These are phyloP conservation scores for Gymnodraco acuticeps DNA, from an alignment of 2,797 vertebrate species.

Conservation along the genomic window DNA sequence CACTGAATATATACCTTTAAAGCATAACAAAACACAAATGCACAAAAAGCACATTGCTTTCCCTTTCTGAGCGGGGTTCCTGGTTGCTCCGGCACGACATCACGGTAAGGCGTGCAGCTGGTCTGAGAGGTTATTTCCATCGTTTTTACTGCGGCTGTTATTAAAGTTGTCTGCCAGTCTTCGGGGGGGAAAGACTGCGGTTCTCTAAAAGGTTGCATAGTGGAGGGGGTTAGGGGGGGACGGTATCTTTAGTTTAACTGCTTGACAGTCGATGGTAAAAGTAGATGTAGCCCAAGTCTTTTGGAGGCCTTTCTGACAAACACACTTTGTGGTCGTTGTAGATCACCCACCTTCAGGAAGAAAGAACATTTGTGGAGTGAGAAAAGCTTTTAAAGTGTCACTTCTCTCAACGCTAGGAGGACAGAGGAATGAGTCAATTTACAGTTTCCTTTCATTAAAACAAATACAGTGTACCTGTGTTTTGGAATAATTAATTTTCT, in stretches of 20 bases:
- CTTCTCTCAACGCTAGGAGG: background rate
- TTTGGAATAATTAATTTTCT: conserved; percentile 21
- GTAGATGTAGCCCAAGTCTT: conserved; percentile 98
- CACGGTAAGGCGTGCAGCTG: conserved; percentile 65
- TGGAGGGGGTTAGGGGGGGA: background rate
- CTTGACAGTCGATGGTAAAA: conserved; percentile 95
- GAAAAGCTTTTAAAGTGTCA: conserved; percentile 7
- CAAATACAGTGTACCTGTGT: background rate
- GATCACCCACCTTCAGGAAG: conserved; percentile 93
- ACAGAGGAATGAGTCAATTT: conserved; percentile 6
- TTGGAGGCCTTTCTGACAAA: conserved; percentile 97
- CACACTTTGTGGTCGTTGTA: conserved; percentile 99
- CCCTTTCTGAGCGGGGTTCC: conserved; percentile 67
- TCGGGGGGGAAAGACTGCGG: conserved; percentile 80
- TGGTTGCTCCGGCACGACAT: conserved; percentile 70
- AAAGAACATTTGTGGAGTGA: background rate
- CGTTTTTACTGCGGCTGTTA: conserved; percentile 65
- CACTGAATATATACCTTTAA: conserved; percentile 67
- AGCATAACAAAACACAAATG: conserved; percentile 68
- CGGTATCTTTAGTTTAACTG: conserved; percentile 84
- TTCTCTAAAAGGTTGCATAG: conserved; percentile 79
- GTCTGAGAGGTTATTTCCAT: conserved; percentile 78
- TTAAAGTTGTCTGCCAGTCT: conserved; percentile 70
- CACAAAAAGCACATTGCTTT: conserved; percentile 73
- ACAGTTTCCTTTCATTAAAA: conserved; percentile 18